Evolutionary conservation across 2,113 vertebrate genomes (phyloP).

Genomic region (Hippoglossus stenolepis): DNA sequence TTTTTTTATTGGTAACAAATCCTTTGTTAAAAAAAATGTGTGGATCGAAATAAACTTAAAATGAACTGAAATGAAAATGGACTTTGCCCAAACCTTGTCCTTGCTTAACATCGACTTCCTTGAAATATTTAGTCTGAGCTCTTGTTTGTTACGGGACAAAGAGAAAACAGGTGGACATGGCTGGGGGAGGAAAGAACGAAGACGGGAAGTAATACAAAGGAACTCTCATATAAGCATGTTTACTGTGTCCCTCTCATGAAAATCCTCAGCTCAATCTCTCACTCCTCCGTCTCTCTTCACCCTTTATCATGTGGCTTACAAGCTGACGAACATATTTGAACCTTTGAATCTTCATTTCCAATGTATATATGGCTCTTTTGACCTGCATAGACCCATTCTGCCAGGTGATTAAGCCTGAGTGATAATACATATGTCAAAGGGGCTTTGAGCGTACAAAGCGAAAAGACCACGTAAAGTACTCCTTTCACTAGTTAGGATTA

Average conservation of each 20-base stretch:
- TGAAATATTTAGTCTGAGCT: background rate
- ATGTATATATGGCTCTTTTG: slow-evolving; percentile 31
- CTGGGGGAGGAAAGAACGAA: background rate
- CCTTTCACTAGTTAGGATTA: slow-evolving; percentile 70
- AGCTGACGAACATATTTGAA: slow-evolving; percentile 42
- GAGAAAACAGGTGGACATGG: background rate
- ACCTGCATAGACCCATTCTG: slow-evolving; percentile 28
- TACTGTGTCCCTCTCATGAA: slow-evolving; percentile 33
- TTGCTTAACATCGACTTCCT: background rate
- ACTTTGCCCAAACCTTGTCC: background rate
- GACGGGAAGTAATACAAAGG: background rate
- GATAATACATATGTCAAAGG: slow-evolving; percentile 60
- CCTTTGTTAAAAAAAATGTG: no score
- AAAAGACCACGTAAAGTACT: slow-evolving; percentile 57
- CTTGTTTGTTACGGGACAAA: background rate
- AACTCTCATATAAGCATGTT: slow-evolving; percentile 27
- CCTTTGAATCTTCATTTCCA: slow-evolving; percentile 42
- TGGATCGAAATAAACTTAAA: no score
- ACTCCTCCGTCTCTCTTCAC: slow-evolving; percentile 51
- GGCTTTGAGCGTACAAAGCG: slow-evolving; percentile 60
- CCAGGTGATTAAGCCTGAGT: slow-evolving; percentile 59
- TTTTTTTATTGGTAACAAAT: no score
- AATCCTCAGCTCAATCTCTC: slow-evolving; percentile 38
- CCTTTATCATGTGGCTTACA: slow-evolving; percentile 56
- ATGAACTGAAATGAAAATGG: background rate